phyloP scores from a whole-genome alignment of 2,113 vertebrate species.

The Pelobates fuscus region DNA sequence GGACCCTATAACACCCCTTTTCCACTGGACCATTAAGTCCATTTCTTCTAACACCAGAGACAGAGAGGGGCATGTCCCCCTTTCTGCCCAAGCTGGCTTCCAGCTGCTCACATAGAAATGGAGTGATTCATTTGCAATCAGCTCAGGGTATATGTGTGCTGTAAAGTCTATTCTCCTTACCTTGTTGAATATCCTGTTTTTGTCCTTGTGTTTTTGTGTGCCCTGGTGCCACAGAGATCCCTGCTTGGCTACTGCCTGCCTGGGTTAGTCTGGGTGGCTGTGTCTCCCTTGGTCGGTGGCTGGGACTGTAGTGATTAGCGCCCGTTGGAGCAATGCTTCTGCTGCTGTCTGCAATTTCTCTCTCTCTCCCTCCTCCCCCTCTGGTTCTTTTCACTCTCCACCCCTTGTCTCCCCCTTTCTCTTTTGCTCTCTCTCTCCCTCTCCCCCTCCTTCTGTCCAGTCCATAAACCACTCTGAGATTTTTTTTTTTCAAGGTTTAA shows the following conservation, averaged over 20 bases:
- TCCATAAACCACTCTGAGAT: not conserved
- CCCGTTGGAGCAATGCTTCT: not conserved
- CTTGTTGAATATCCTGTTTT: conserved; percentile 30
- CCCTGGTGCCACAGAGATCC: conserved; percentile 32
- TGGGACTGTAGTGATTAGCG: conserved; percentile 44
- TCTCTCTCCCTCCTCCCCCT: conserved; percentile 23
- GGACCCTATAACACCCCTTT: not conserved
- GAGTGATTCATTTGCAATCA: not conserved
- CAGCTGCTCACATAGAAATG: conserved; percentile 6
- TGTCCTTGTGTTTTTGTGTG: conserved; percentile 36
- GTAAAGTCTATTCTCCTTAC: conserved; percentile 16
- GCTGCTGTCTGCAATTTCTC: conserved; percentile 14
- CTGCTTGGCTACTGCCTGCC: conserved; percentile 26
- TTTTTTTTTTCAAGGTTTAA: conserved; percentile 45
- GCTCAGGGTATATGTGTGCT: not conserved
- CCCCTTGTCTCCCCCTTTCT: not conserved
- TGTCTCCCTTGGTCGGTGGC: conserved; percentile 43
- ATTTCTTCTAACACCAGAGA: not conserved
- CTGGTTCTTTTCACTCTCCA: conserved; percentile 3
- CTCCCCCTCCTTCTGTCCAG: not conserved
- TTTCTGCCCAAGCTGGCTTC: not conserved
- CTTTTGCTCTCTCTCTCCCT: conserved; percentile 5
- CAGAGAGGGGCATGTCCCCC: too few relatives aligned
- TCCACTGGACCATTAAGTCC: not conserved
- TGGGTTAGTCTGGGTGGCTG: conserved; percentile 23